phyloP scores from a whole-genome alignment of 2,113 vertebrate species.

The Indicator indicator region DNA sequence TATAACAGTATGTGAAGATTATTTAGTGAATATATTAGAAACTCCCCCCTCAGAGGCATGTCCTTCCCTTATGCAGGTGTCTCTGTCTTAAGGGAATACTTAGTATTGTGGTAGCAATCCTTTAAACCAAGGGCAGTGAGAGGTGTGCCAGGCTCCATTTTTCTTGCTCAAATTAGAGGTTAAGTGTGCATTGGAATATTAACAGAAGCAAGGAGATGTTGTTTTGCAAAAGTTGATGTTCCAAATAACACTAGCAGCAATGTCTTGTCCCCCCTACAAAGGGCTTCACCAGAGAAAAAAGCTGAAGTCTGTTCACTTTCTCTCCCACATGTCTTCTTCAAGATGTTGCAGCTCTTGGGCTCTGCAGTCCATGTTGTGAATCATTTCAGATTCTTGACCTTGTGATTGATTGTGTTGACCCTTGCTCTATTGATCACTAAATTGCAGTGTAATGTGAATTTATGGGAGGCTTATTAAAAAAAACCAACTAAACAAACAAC shows the following conservation, averaged over 20 bases:
- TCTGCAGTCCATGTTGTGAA: not conserved
- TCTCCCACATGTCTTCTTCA: not conserved
- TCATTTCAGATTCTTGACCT: not conserved
- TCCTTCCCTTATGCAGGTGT: not conserved
- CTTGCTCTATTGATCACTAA: not conserved
- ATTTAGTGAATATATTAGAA: not conserved
- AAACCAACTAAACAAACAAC: too few relatives aligned
- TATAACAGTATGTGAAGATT: not conserved
- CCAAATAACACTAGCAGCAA: fast-evolving
- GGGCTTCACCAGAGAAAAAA: not conserved
- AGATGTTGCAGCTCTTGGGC: not conserved
- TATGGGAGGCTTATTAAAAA: not conserved
- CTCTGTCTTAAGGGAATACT: not conserved
- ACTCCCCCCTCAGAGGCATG: not conserved
- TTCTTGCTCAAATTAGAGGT: not conserved
- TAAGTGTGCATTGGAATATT: not conserved
- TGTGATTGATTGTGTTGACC: not conserved
- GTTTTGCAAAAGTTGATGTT: not conserved
- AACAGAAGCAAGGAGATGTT: not conserved
- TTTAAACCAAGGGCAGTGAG: not conserved
- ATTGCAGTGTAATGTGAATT: not conserved
- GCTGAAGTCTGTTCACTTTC: not conserved
- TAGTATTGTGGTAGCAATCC: not conserved
- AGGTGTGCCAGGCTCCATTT: not conserved
- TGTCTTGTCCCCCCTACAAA: not conserved